Percentiles rank a stretch among this genome's conserved stretches.
Evolutionary conservation across 2,888 invertebrate genomes (phyloP).

Genomic region (Zaprionus obscuricornis): DNA sequence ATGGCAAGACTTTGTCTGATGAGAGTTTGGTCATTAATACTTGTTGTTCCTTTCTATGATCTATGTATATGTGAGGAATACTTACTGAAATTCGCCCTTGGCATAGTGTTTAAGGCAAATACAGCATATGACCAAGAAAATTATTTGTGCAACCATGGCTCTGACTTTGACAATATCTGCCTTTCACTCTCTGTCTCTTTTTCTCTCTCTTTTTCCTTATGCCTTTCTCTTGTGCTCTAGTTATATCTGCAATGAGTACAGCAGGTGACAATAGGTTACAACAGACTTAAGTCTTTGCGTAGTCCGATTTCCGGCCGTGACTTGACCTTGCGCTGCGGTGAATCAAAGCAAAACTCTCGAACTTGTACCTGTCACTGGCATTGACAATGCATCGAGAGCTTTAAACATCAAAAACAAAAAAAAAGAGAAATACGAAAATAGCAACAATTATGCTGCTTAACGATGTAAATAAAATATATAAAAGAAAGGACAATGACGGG

Average conservation of each 20-base stretch:
- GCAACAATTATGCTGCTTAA: conserved; percentile 73
- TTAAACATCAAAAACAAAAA: background rate
- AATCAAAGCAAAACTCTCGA: conserved; percentile 66
- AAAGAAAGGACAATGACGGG: conserved; percentile 40
- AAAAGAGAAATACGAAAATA: conserved; percentile 51
- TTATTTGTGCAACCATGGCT: conserved; percentile 81
- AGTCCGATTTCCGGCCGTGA: conserved; percentile 43
- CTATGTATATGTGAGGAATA: conserved; percentile 11
- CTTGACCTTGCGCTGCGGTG: conserved; percentile 50
- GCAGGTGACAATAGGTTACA: conserved; percentile 29
- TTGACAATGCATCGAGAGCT: conserved; percentile 76
- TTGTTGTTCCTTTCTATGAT: no score
- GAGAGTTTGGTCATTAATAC: background rate
- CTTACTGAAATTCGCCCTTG: conserved; percentile 83
- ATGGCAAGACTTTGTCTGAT: conserved; percentile 88
- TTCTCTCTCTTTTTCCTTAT: background rate
- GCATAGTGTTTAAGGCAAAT: conserved; percentile 80
- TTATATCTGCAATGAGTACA: conserved; percentile 20
- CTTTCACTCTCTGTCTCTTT: background rate
- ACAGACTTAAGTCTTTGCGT: conserved; percentile 5
- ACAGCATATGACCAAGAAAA: conserved; percentile 80
- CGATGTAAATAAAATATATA: conserved; percentile 65
- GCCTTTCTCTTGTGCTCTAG: no score
- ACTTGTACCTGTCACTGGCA: conserved; percentile 70
- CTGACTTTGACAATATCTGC: conserved; percentile 7